phyloP scores from a whole-genome alignment of 92 coral and sea anemone genomes.

The Metridium senile region DNA sequence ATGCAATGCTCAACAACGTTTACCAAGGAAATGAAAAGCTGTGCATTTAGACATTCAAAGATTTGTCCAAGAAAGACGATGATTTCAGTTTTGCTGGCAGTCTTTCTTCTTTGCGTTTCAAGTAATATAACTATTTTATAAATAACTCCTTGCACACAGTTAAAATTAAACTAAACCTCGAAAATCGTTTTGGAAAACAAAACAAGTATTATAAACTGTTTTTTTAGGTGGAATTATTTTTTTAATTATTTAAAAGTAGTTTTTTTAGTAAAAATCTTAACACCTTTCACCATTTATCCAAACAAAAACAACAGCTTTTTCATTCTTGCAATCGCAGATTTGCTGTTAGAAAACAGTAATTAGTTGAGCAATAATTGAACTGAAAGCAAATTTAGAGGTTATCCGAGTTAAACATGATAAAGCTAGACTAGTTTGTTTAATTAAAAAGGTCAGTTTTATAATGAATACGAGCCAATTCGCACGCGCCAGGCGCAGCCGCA shows the following conservation, averaged over 20 bases:
- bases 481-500: no score
- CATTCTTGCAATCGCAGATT: slow-evolving; percentile 9
- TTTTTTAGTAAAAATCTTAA: background rate
- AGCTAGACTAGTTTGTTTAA: background rate
- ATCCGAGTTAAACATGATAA: background rate
- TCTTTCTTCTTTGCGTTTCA: no score
- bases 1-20: slow-evolving; percentile 20
- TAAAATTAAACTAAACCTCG: no score
- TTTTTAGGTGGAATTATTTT: no score
- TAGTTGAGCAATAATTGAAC: background rate
- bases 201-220: no score
- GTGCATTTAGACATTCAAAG: background rate
- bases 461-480: no score
- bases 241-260: no score
- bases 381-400: background rate
- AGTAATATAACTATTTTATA: no score
- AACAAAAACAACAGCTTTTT: slow-evolving; percentile 8
- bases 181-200: no score
- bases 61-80: background rate
- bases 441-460: background rate
- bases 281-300: background rate
- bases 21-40: slow-evolving; percentile 30
- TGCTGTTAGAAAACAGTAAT: slow-evolving; percentile 1
- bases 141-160: no score
- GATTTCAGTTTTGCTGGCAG: background rate